Evolutionary conservation across 1,140 invertebrate genomes (phyloP).

Genomic region (Pseudomyrmex flavicornis): DNA sequence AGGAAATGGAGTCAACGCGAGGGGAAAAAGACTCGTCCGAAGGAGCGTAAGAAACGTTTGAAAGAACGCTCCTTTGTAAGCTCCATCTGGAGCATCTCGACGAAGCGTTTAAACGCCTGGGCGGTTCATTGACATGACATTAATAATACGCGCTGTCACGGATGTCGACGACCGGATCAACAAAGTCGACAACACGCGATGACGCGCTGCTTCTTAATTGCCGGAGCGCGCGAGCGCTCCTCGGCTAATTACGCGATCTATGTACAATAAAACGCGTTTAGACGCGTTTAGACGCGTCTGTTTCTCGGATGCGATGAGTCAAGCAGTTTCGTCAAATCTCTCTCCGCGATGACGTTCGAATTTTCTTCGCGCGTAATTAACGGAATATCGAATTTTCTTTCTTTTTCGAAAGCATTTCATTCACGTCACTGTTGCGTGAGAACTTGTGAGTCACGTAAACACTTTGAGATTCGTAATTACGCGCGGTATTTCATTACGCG

Average conservation of each 20-base stretch:
- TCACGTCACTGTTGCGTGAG: neutral
- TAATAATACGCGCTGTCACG: slow-evolving; percentile 49
- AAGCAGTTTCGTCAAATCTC: neutral
- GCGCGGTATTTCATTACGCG: too few species aligned
- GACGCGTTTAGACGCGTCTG: slow-evolving; percentile 52
- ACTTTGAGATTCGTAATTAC: too few species aligned
- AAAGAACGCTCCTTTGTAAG: neutral
- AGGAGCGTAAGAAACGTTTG: neutral
- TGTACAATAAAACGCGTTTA: slow-evolving; percentile 26
- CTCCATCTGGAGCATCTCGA: slow-evolving; percentile 26
- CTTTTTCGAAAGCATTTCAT: neutral
- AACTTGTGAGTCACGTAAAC: neutral
- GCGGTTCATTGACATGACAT: slow-evolving; percentile 50
- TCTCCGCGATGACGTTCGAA: neutral
- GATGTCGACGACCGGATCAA: slow-evolving; percentile 57
- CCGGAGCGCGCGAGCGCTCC: slow-evolving; percentile 7
- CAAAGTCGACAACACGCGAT: slow-evolving; percentile 44
- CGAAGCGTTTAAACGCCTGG: neutral
- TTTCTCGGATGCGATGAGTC: slow-evolving; percentile 5
- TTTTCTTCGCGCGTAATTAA: slow-evolving; percentile 12
- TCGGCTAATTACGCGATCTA: slow-evolving; percentile 44
- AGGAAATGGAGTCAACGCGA: neutral
- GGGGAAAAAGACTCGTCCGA: neutral
- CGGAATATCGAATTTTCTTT: neutral
- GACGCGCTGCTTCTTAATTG: slow-evolving; percentile 56